Evolutionary conservation across 2,888 invertebrate genomes (phyloP).

Genomic region (Schizaphis graminum): DNA sequence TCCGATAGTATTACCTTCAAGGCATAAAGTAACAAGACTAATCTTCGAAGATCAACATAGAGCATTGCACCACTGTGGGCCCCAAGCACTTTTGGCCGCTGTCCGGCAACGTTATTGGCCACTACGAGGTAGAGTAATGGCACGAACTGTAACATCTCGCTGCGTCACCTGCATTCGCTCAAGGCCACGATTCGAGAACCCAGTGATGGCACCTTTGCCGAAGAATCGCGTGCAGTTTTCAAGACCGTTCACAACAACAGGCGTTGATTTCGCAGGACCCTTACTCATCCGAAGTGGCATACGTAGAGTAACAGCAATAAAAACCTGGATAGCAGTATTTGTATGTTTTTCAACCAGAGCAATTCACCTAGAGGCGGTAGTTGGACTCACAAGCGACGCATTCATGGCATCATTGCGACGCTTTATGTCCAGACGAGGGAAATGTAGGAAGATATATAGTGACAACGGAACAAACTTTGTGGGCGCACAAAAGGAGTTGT

Average conservation of each 20-base stretch:
- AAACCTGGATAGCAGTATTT: constrained; percentile 23
- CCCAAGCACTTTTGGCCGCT: constrained; percentile 48
- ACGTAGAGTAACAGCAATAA: not conserved
- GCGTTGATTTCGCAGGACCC: constrained; percentile 1
- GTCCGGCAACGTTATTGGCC: constrained; percentile 65
- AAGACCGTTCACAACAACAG: not conserved
- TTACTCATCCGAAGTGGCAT: constrained; percentile 8
- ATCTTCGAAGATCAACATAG: constrained; percentile 59
- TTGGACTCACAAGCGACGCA: not conserved
- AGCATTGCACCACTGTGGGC: not conserved
- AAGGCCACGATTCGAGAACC: constrained; percentile 40
- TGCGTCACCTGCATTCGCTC: constrained; percentile 52
- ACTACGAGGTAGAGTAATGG: constrained; percentile 40
- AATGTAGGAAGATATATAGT: not conserved
- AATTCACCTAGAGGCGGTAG: not conserved
- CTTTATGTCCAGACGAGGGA: not conserved
- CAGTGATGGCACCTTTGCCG: not conserved
- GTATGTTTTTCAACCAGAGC: not conserved
- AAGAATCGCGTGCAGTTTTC: not conserved
- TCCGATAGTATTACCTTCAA: constrained; percentile 63
- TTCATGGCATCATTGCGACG: not conserved
- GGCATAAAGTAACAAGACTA: constrained; percentile 46
- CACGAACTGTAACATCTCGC: constrained; percentile 18
- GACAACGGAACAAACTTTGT: constrained; percentile 11
- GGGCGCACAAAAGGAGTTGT: not conserved